Conservation (phyloP, 2,888 invertebrate species). For the Lymantria monacha region DNA sequence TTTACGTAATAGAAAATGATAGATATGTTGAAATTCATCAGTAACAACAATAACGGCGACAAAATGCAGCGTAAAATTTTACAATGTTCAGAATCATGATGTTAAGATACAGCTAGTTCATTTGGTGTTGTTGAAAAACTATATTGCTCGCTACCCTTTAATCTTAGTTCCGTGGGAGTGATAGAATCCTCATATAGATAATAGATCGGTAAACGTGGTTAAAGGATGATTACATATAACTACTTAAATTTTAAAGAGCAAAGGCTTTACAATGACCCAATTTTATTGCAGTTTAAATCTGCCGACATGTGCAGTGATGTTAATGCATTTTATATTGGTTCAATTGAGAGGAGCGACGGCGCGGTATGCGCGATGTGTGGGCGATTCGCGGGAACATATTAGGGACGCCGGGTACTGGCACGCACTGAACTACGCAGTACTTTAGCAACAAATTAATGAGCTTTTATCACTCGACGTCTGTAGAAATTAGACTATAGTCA, state of each 20-base stretch:
- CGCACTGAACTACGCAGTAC: slow-evolving; percentile 44
- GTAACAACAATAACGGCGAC: too few species aligned
- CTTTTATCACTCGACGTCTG: slow-evolving; percentile 34
- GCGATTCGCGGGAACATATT: slow-evolving; percentile 77
- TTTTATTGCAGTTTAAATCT: slow-evolving; percentile 62
- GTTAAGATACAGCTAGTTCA: too few species aligned
- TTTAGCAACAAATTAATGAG: slow-evolving; percentile 33
- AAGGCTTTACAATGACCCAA: slow-evolving; percentile 59
- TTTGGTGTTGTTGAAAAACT: too few species aligned
- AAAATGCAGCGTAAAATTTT: too few species aligned
- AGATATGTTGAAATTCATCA: too few species aligned
- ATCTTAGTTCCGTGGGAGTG: too few species aligned
- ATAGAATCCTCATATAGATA: too few species aligned
- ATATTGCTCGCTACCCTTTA: too few species aligned
- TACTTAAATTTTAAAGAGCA: slow-evolving; percentile 28
- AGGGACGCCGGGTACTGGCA: slow-evolving; percentile 65
- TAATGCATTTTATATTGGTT: slow-evolving; percentile 83
- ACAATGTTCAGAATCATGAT: too few species aligned
- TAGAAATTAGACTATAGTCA: slow-evolving; percentile 30
- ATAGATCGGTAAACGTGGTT: too few species aligned
- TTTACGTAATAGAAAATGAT: too few species aligned
- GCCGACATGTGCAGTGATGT: slow-evolving; percentile 67
- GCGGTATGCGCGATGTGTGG: slow-evolving; percentile 77
- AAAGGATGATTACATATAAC: neutral
- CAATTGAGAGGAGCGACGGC: slow-evolving; percentile 77